These are phyloP conservation scores for Eclectus roratus DNA, from an alignment of 2,113 vertebrate species.

Conservation along the genomic window DNA sequence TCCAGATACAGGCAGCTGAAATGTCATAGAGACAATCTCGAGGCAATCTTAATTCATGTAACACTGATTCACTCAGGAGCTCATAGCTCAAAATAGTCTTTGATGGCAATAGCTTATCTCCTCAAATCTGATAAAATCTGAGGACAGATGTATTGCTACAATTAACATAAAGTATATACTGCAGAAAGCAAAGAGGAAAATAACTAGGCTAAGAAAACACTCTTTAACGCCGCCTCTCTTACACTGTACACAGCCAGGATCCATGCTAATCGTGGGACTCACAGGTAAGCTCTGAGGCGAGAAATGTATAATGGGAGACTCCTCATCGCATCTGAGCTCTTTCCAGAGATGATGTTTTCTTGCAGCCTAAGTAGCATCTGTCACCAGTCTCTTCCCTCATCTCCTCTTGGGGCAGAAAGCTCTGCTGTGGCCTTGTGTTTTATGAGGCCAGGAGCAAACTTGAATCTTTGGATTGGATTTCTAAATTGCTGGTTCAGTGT, in stretches of 20 bases:
- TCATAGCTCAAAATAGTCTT: slow-evolving; percentile 27
- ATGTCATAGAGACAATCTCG: slow-evolving; percentile 34
- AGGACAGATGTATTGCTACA: slow-evolving; percentile 62
- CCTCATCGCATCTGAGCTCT: background rate
- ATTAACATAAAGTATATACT: slow-evolving; percentile 46
- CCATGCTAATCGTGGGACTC: background rate
- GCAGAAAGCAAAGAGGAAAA: slow-evolving; percentile 21
- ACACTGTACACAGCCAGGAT: background rate
- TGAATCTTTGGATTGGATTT: background rate
- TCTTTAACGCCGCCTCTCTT: background rate
- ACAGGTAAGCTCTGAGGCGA: background rate
- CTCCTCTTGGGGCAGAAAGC: background rate
- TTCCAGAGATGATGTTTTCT: slow-evolving; percentile 22
- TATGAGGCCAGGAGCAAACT: background rate
- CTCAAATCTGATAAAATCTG: slow-evolving; percentile 55
- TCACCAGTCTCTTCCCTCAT: background rate
- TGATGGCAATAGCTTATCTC: slow-evolving; percentile 57
- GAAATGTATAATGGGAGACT: background rate
- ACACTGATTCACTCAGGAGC: slow-evolving; percentile 40
- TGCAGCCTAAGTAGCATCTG: slow-evolving; percentile 7
- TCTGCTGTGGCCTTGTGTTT: background rate
- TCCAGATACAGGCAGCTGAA: slow-evolving; percentile 39
- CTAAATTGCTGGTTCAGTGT: background rate
- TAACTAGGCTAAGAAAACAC: background rate
- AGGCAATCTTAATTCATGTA: slow-evolving; percentile 52